Conservation (phyloP, 2,888 invertebrate genomes). For the Lochmaea capreae region DNA sequence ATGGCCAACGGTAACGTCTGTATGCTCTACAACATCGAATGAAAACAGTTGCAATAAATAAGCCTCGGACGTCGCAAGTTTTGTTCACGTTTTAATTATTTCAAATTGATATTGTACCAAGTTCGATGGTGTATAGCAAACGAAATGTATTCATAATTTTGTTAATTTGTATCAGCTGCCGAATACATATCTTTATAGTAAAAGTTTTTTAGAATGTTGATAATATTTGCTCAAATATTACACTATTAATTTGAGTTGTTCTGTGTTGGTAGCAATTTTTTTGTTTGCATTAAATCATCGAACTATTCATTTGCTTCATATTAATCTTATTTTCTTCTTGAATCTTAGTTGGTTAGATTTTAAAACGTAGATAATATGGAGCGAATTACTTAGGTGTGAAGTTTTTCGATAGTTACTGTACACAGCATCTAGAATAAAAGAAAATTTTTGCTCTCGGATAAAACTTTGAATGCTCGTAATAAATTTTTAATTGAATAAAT, state of each 20-base stretch:
- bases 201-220: too few species aligned
- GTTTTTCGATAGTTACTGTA: neutral
- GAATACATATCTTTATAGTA: too few species aligned
- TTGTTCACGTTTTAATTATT: conserved; percentile 41
- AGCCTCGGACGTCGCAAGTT: conserved; percentile 56
- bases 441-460: neutral
- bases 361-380: neutral
- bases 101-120: neutral
- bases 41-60: conserved; percentile 57
- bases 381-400: neutral
- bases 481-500: neutral
- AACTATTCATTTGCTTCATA: neutral
- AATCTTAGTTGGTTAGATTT: neutral
- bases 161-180: neutral
- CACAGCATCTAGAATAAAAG: neutral
- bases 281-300: neutral
- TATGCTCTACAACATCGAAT: conserved; percentile 66
- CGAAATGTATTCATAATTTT: neutral
- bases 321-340: conserved; percentile 6
- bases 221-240: too few species aligned
- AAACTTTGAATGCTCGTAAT: neutral
- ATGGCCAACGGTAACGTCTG: conserved; percentile 62
- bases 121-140: conserved; percentile 9
- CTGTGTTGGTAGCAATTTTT: neutral
- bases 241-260: too few species aligned